Evolutionary conservation across 2,797 vertebrate species (phyloP), one percentile per base, ranked within the genome.

Genomic region (Margarornis squamiger): DNA sequence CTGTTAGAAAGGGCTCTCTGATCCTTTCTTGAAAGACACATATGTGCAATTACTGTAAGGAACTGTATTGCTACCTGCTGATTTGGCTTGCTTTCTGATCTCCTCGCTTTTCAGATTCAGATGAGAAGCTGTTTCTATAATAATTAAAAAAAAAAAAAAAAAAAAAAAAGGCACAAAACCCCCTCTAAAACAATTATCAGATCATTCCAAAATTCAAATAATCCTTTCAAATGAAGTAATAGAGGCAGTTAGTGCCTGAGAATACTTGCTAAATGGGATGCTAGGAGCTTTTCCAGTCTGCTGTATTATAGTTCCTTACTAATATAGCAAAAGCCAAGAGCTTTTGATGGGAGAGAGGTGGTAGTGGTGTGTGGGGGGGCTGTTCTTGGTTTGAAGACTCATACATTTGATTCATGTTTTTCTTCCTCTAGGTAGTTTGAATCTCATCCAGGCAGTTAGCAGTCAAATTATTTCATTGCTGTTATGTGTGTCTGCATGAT

Each of bases 81-180:
- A 49, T 77, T 67, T 77, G 8, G 32, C 34, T 20, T 38, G 45
- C 52, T 58, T 80, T 75, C 54, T 83, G 45, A 36, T 80, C 11
- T 36, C 43, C 39, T 88, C n/a, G 24, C 41, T 68, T 67, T 83
- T 67, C 32, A 51, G 58, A 36, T 29, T 83, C 61, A 54, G 21
- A 61, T 61, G 22, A 63, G 32, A 68, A 38, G 13, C 74, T 68
- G 10, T 36, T 86, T 12, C n/a, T 58, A 2, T 76, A 70, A 49
- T 45, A 43, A 30, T 85, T 58, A 0, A 15, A 52, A 34, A 45
- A 77, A 63, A 54, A 49, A 5, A 48, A 48, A 48, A 48, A 17
- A 52, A 80, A 68, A 70, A 20, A 32, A 59, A 59, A 12, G 14
- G 21, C 41, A 15, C 21, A 46, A 34, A 2, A 0, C 0, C 0